Percentiles rank a stretch among this genome's conserved stretches.
phyloP scores from a whole-genome alignment of 2,888 invertebrate genomes.

The Cheilosia impressa region DNA sequence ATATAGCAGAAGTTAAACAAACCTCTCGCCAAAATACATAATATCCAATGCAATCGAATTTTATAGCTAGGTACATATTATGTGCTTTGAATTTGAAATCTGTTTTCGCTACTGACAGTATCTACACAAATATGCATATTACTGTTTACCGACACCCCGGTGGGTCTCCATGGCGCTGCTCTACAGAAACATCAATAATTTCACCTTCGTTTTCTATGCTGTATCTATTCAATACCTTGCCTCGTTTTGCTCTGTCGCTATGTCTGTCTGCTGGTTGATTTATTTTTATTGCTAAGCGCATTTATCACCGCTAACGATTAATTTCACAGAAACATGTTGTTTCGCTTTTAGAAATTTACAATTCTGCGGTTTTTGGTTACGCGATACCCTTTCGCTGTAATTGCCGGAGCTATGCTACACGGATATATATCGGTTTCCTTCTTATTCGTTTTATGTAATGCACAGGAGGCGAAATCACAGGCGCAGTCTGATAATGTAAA shows the following conservation, averaged over 20 bases:
- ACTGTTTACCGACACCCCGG: not conserved
- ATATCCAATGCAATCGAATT: not conserved
- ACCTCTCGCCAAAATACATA: not conserved
- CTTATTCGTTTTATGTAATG: constrained; percentile 12
- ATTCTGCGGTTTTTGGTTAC: constrained; percentile 59
- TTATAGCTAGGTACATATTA: no score
- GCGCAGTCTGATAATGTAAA: constrained; percentile 38
- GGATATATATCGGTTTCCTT: constrained; percentile 12
- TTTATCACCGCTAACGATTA: constrained; percentile 69
- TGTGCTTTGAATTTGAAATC: not conserved
- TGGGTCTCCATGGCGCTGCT: not conserved
- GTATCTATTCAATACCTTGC: no score
- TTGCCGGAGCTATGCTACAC: constrained; percentile 40
- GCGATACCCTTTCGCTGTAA: constrained; percentile 57
- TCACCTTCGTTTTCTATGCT: constrained; percentile 28
- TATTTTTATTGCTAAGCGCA: constrained; percentile 54
- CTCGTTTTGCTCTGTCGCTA: not conserved
- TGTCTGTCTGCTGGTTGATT: constrained; percentile 41
- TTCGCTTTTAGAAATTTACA: constrained; percentile 54
- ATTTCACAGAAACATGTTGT: constrained; percentile 65
- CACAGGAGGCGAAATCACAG: constrained; percentile 2
- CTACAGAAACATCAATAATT: constrained; percentile 22
- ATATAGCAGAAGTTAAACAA: not conserved
- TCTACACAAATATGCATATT: not conserved
- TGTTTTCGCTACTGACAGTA: not conserved